phyloP scores from a whole-genome alignment of 1,140 invertebrate species.

The Bradysia coprophila region DNA sequence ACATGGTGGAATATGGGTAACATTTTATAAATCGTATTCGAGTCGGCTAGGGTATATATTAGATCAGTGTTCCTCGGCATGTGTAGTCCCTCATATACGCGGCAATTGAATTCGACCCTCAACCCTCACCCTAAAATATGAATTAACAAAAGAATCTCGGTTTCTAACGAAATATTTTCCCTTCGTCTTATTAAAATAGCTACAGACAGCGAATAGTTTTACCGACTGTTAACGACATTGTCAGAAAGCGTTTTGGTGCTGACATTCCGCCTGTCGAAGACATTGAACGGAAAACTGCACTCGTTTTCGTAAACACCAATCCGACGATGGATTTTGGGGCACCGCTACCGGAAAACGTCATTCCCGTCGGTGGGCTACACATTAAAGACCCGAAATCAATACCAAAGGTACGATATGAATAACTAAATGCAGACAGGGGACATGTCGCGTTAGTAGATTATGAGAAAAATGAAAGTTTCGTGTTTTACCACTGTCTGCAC shows the following conservation, averaged over 20 bases:
- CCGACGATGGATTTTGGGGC: slow-evolving; percentile 22
- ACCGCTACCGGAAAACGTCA: slow-evolving; percentile 26
- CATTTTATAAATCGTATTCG: too few species aligned
- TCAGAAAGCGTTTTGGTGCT: not conserved
- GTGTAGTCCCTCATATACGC: too few species aligned
- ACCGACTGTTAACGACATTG: not conserved
- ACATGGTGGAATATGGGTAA: too few species aligned
- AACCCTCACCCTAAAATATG: too few species aligned
- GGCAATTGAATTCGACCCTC: too few species aligned
- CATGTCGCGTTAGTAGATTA: too few species aligned
- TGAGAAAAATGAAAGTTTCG: too few species aligned
- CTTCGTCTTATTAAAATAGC: not conserved
- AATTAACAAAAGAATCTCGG: too few species aligned
- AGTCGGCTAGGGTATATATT: too few species aligned
- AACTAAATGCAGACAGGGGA: not conserved
- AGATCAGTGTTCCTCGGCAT: too few species aligned
- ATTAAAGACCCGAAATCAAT: slow-evolving; percentile 15
- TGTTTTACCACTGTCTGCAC: too few species aligned
- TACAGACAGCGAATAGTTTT: not conserved
- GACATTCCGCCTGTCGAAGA: not conserved
- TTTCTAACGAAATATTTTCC: not conserved
- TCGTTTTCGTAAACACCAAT: slow-evolving; percentile 26
- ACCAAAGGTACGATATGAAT: slow-evolving; percentile 6
- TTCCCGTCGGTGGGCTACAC: slow-evolving; percentile 33
- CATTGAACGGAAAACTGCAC: slow-evolving; percentile 6